Conservation (phyloP, 2,888 invertebrate species). For the Ischnura elegans region DNA sequence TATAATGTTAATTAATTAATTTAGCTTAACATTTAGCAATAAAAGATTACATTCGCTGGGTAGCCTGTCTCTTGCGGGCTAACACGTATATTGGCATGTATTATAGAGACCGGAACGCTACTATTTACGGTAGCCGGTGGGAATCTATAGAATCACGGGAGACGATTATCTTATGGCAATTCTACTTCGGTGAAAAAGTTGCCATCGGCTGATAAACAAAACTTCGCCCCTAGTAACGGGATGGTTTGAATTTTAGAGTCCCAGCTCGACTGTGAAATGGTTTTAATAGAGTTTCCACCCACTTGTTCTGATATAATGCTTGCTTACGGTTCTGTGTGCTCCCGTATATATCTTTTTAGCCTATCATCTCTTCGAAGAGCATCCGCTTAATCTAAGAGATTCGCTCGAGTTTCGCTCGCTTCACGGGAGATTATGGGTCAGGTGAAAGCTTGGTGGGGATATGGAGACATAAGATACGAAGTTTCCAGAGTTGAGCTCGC, state of each 20-base stretch:
- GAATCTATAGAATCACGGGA: too few species aligned
- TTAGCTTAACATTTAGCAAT: too few species aligned
- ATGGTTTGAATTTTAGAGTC: not conserved
- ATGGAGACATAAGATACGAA: constrained; percentile 7
- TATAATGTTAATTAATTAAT: too few species aligned
- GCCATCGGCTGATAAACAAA: too few species aligned
- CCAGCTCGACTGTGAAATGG: not conserved
- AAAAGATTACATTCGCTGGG: too few species aligned
- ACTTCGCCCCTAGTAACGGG: too few species aligned
- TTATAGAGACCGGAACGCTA: too few species aligned
- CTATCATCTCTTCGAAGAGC: not conserved
- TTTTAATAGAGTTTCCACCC: not conserved
- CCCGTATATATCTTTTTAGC: not conserved
- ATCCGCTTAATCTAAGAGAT: not conserved
- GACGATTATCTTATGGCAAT: too few species aligned
- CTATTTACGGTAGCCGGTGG: too few species aligned
- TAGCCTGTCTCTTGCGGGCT: too few species aligned
- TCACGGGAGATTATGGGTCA: not conserved
- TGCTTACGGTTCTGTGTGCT: not conserved
- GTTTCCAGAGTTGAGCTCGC: not conserved
- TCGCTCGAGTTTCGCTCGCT: constrained; percentile 7
- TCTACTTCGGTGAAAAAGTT: too few species aligned
- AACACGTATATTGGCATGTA: too few species aligned
- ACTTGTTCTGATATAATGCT: not conserved
- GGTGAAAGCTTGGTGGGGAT: not conserved